Percentiles rank a stretch among this genome's conserved stretches.
Evolutionary conservation across 2,797 vertebrate genomes (phyloP).

Genomic region (Poecilia picta): DNA sequence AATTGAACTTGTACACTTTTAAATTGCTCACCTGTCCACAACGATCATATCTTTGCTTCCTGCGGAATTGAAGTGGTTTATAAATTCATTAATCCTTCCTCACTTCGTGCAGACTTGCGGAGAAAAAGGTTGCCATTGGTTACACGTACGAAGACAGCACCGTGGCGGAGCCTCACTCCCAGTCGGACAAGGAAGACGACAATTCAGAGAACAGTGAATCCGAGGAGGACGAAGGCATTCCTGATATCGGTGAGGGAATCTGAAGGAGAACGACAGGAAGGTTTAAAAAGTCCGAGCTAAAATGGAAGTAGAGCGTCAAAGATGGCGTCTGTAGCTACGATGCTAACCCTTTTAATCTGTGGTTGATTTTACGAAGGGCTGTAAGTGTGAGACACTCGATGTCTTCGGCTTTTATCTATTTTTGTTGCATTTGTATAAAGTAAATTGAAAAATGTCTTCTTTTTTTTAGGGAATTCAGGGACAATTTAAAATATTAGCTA

Average conservation of each 20-base stretch:
- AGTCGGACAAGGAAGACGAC: constrained; percentile 86
- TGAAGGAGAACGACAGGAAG: background rate
- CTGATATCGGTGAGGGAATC: constrained; percentile 89
- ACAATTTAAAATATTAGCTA: background rate
- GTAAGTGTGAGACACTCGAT: background rate
- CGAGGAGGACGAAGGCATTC: constrained; percentile 94
- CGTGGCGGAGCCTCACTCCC: constrained; percentile 85
- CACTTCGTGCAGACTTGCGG: constrained; percentile 82
- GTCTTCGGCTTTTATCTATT: background rate
- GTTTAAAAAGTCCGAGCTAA: background rate
- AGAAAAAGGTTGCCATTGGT: constrained; percentile 95
- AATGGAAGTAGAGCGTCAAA: background rate
- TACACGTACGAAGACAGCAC: constrained; percentile 98
- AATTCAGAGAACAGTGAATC: constrained; percentile 93
- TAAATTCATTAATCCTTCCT: constrained; percentile 1
- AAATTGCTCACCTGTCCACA: background rate
- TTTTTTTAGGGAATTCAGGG: background rate
- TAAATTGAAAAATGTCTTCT: background rate
- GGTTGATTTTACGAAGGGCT: background rate
- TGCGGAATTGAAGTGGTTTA: background rate
- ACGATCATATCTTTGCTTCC: background rate
- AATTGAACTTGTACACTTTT: background rate
- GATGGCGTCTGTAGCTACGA: background rate
- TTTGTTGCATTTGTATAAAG: background rate
- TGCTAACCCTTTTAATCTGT: background rate